Evolutionary conservation across 2,113 vertebrate species (phyloP).

Genomic region (Fulica atra): DNA sequence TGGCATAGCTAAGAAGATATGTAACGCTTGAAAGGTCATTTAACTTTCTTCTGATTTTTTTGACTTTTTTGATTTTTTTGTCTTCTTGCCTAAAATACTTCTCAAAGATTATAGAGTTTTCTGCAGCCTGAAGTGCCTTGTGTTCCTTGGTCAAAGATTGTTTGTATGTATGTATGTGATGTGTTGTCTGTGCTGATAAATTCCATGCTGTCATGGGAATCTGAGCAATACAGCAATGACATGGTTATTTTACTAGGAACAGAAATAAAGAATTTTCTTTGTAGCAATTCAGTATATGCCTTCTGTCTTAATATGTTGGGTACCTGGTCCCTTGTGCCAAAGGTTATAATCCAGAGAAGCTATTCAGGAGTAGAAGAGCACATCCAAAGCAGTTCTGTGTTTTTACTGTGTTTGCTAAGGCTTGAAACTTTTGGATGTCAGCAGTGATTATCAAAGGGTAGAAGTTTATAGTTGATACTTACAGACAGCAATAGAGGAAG

Average conservation of each 20-base stretch:
- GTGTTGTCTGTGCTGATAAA: neutral
- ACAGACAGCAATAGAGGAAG: neutral
- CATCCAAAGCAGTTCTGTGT: neutral
- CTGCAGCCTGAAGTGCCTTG: neutral
- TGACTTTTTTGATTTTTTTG: neutral
- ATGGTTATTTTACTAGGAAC: neutral
- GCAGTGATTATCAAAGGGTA: neutral
- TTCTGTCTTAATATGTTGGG: neutral
- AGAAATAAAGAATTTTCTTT: neutral
- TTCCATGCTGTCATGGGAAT: neutral
- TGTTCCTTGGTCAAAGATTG: constrained; percentile 7
- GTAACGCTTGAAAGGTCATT: neutral
- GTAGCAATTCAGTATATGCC: neutral
- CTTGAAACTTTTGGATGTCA: neutral
- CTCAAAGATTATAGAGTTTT: neutral
- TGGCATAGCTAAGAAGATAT: neutral
- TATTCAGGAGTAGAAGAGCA: neutral
- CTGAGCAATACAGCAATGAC: neutral
- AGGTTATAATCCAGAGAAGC: neutral
- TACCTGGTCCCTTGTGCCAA: neutral
- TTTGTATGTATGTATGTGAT: neutral
- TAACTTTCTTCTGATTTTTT: neutral
- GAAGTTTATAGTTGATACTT: neutral
- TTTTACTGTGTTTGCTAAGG: neutral
- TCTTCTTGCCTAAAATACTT: neutral